These are phyloP conservation scores for Neostethus bicornis DNA, from an alignment of 2,797 vertebrate genomes.

Conservation along the genomic window DNA sequence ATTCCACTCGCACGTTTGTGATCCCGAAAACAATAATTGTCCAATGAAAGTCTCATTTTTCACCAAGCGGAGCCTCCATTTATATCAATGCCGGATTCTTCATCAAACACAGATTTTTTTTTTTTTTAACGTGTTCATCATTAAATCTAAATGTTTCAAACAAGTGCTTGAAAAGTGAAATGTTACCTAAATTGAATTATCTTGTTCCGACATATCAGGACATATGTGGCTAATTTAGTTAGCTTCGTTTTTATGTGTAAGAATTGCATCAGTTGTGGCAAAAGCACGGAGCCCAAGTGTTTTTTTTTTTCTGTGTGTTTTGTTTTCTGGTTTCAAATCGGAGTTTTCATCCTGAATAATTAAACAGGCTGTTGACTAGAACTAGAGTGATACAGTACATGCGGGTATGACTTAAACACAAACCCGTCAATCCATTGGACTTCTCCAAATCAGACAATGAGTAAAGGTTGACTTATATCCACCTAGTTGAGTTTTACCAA, in stretches of 20 bases:
- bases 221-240: background rate
- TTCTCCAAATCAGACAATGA: too few species aligned
- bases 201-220: background rate
- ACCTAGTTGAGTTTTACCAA: too few species aligned
- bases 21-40: conserved; percentile 83
- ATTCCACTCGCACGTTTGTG: conserved; percentile 75
- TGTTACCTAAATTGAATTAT: background rate
- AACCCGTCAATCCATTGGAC: background rate
- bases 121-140: background rate
- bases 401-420: background rate
- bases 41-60: conserved; percentile 81
- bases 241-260: background rate
- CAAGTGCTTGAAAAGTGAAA: background rate
- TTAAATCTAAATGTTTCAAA: background rate
- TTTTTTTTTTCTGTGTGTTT: conserved; percentile 28
- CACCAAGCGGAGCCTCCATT: conserved; percentile 51
- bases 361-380: background rate
- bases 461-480: too few species aligned
- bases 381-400: background rate
- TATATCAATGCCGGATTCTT: conserved; percentile 7
- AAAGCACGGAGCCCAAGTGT: conserved; percentile 6
- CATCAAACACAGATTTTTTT: background rate
- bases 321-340: conserved; percentile 1
- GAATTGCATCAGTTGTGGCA: conserved; percentile 19
- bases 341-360: conserved; percentile 11